These are phyloP conservation scores for Syngnathus rostellatus DNA, from an alignment of 2,797 vertebrate species.

Conservation along the genomic window DNA sequence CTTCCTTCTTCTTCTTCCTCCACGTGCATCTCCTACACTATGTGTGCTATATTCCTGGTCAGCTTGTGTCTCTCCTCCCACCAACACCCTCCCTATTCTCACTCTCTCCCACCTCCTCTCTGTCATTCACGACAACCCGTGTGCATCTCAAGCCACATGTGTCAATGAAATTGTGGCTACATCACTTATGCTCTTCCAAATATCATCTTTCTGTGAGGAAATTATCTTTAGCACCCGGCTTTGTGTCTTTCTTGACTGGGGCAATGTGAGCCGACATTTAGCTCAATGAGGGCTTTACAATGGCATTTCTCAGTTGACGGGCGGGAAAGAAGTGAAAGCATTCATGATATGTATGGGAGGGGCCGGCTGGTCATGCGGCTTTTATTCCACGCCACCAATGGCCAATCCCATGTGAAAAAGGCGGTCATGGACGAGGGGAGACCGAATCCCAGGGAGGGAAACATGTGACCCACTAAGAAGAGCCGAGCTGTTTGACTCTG, in stretches of 20 bases:
- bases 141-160: slow-evolving; percentile 4
- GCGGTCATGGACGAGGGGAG: slow-evolving; percentile 25
- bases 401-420: slow-evolving; percentile 24
- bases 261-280: slow-evolving; percentile 40
- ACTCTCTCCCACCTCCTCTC: slow-evolving; percentile 8
- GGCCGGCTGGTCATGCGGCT: slow-evolving; percentile 31
- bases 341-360: slow-evolving; percentile 42
- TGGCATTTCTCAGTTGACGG: slow-evolving; percentile 31
- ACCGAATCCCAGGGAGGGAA: slow-evolving; percentile 22
- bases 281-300: slow-evolving; percentile 37
- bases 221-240: slow-evolving; percentile 11
- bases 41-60: slow-evolving; percentile 34
- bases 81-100: slow-evolving; percentile 9
- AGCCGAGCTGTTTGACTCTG: slow-evolving; percentile 6
- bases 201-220: slow-evolving; percentile 18
- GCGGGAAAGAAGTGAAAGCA: slow-evolving; percentile 41
- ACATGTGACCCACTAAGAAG: slow-evolving; percentile 31
- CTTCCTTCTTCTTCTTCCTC: slow-evolving; percentile 44
- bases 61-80: slow-evolving; percentile 23
- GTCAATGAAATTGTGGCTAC: background rate
- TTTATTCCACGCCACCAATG: slow-evolving; percentile 39
- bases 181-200: background rate
- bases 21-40: slow-evolving; percentile 9
- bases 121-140: slow-evolving; percentile 25
- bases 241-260: slow-evolving; percentile 1